Evolutionary conservation across 1,140 invertebrate species (phyloP), one percentile per base, ranked within the genome.

Genomic region (Ganaspis sp.): DNA sequence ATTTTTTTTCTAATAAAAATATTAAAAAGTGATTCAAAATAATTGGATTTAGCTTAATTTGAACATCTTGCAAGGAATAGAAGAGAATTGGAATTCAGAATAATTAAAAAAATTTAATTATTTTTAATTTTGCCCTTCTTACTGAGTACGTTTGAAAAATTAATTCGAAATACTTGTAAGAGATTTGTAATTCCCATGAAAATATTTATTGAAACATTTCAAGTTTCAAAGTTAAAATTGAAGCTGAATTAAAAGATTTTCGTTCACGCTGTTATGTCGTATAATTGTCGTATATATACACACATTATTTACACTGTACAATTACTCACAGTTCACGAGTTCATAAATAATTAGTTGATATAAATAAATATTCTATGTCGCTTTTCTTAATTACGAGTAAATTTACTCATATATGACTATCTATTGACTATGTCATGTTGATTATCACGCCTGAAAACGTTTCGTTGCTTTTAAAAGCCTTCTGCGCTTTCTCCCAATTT

Each of bases 401-500:
- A 71, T 83, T n/a, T n/a, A 85, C 82, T 79, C 38, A 76, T 75
- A 81, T 77, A 81, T 84, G 85, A 86, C 85, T 87, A 87, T 83
- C 75, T 49, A 64, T 64, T 64, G 58, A 64, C 58, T 64, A 64
- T 64, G 12, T 29, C 58, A 29, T n/a, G 58, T 64, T 64, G 29
- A 64, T 64, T 64, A 64, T 64, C 58, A 64, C 58, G 58, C 23
- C 23, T 15, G 54, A 15, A 64, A 64, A 64, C 23, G 29, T 34
- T 64, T 64, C 23, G 23, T 64, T 23, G 53, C 53, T 19, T 9
- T 26, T 26, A 11, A 26, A 23, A 54, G 8, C 11, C 17, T 23
- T n/a, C 19, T 54, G 19, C 12, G 1, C 15, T 64, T 29, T 64
- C 26, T 64, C 15, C 11, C 12, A 26, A 23, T 15, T 64, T 64